These are phyloP conservation scores for Thunnus thynnus DNA, from an alignment of 2,113 vertebrate genomes.

Conservation along the genomic window DNA sequence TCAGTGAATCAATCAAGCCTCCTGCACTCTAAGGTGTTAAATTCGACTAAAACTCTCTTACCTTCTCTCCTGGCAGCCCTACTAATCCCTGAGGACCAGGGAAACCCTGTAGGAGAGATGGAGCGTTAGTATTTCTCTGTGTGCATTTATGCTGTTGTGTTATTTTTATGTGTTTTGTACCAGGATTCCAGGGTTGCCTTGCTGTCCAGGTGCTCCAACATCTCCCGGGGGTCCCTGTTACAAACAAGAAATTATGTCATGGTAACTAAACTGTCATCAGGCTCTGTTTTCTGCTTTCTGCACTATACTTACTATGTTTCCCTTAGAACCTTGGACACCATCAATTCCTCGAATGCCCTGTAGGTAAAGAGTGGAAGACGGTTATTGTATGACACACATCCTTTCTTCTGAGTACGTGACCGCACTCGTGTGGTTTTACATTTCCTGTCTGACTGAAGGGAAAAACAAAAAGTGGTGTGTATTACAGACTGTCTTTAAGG, in stretches of 20 bases:
- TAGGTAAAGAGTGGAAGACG: conserved; percentile 9
- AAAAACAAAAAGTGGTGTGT: background rate
- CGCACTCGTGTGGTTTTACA: background rate
- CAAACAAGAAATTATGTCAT: conserved; percentile 41
- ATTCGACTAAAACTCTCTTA: conserved; percentile 66
- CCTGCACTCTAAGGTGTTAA: background rate
- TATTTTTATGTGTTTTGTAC: conserved; percentile 72
- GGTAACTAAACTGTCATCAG: background rate
- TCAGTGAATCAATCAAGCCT: background rate
- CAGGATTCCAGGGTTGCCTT: conserved; percentile 91
- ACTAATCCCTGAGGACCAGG: conserved; percentile 92
- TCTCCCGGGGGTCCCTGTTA: conserved; percentile 89
- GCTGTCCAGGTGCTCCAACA: conserved; percentile 90
- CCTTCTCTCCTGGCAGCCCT: conserved; percentile 92
- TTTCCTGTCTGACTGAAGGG: background rate
- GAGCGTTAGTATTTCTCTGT: conserved; percentile 6
- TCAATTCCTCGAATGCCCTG: conserved; percentile 91
- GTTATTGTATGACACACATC: background rate
- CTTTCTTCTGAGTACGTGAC: background rate
- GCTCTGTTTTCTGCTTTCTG: background rate
- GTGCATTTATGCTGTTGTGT: background rate
- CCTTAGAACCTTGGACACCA: conserved; percentile 90
- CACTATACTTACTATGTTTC: conserved; percentile 87
- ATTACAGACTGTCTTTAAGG: background rate
- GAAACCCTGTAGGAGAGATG: conserved; percentile 86